Percentiles rank a stretch among this genome's conserved stretches.
phyloP scores from a whole-genome alignment of 2,888 invertebrate species.

The Chloromyia formosa region DNA sequence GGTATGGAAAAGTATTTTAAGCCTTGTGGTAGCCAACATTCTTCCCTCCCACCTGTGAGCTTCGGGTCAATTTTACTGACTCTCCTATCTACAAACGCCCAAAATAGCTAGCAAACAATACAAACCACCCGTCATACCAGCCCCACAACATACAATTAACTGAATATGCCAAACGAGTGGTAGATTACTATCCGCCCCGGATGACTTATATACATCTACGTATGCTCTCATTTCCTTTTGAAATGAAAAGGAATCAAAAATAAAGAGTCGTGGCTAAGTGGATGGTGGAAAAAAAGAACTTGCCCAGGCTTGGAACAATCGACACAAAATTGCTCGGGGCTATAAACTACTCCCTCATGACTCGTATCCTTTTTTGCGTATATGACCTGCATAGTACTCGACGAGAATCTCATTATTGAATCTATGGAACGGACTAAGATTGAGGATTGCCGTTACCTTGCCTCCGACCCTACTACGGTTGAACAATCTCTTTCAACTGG shows the following conservation, averaged over 20 bases:
- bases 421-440: neutral
- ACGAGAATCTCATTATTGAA: slow-evolving; percentile 37
- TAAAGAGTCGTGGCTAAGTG: neutral
- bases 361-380: slow-evolving; percentile 18
- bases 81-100: too few relatives aligned
- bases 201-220: neutral
- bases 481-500: neutral
- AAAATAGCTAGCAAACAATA: too few relatives aligned
- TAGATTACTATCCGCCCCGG: slow-evolving; percentile 25
- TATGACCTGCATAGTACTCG: neutral
- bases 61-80: too few relatives aligned
- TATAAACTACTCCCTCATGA: slow-evolving; percentile 30
- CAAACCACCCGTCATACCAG: too few relatives aligned
- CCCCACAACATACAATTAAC: neutral
- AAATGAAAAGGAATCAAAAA: slow-evolving; percentile 20
- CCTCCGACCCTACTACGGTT: neutral
- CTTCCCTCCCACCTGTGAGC: too few relatives aligned
- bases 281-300: neutral
- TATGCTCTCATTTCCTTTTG: neutral
- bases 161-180: neutral
- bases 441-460: neutral
- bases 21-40: too few relatives aligned
- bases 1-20: too few relatives aligned
- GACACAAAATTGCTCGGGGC: slow-evolving; percentile 29
- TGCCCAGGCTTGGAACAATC: slow-evolving; percentile 5